Base-by-base conservation (phyloP, 2,113 vertebrate species). In the Oreotrochilus melanogaster region DNA sequence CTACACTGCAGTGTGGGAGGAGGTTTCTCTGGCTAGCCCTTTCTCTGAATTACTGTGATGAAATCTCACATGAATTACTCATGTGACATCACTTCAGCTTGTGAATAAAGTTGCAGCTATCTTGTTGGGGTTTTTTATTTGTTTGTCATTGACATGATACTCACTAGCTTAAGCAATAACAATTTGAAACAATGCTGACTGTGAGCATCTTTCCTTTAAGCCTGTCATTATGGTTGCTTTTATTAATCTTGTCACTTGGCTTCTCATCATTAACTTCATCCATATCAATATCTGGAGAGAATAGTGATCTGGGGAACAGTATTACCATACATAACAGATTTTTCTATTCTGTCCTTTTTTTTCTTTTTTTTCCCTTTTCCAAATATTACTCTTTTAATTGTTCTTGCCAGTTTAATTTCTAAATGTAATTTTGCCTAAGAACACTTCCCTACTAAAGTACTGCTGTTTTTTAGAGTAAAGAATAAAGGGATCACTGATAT, bases 51-150 rank as follows among this genome's bases (percentile, higher is more conserved):
- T 39, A 39, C 39, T 39, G 12, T 8, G 1, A 28, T 37, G 7
- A 39, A 61, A 60, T 83, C 5, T 39, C 39, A 45, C 0, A 0
- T 5, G 27, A 65, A 27, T 8, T 50, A 7, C 6, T 91, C 14
- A 6, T 2, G 0, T 27, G 9, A 4, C 18, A 92, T 88, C 73
- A 43, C 39, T 62, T 93, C 24, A 76, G 24, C 7, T 72, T 53
- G 39, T 19, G 8, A 22, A 13, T 48, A 51, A 51, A 65, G 18
- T 56, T 47, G 4, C 23, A 47, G 43, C 67, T 13, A 19, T 33
- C 47, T 69, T 76, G 10, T 47, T 47, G 9, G 0, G 1, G 1
- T 4, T 50, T 42, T n/a, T 54, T 47, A 3, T 61, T 62, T 78
- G 4, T 35, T 73, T 54, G 22, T 56, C 82, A 50, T 30, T 78